phyloP scores from a whole-genome alignment of 1,140 invertebrate species.

The Calliphora vicina region DNA sequence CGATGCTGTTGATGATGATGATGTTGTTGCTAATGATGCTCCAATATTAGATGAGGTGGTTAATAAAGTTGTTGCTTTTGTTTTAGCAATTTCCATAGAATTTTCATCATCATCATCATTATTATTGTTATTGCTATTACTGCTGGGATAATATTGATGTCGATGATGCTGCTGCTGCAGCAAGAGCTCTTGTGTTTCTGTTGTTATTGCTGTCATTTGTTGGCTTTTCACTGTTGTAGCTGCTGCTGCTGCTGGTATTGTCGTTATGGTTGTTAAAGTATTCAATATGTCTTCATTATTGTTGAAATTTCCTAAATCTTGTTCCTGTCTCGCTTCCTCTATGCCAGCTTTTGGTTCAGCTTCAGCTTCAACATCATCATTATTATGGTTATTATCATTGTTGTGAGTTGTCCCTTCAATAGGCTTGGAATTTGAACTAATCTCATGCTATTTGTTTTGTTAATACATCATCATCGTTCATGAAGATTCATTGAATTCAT shows the following conservation, averaged over 20 bases:
- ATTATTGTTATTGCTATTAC: background rate
- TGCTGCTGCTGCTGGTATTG: background rate
- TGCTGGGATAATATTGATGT: background rate
- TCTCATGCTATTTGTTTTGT: background rate
- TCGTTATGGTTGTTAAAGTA: background rate
- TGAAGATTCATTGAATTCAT: background rate
- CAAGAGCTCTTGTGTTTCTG: background rate
- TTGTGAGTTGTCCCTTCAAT: background rate
- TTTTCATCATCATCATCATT: background rate
- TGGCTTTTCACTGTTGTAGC: background rate
- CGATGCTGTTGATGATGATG: background rate
- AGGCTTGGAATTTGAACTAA: background rate
- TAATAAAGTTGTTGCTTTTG: slow-evolving; percentile 24
- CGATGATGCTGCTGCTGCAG: background rate
- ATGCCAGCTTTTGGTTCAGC: background rate
- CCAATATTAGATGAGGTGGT: background rate
- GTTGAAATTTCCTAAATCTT: background rate
- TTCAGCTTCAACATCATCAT: background rate
- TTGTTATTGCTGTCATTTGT: background rate
- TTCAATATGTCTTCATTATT: background rate
- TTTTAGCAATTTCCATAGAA: background rate
- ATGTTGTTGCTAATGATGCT: slow-evolving; percentile 19
- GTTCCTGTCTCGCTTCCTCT: background rate
- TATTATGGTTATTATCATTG: background rate
- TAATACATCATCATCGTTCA: background rate